Evolutionary conservation across 2,797 vertebrate species (phyloP).

Genomic region (Coccyzus lansbergi): DNA sequence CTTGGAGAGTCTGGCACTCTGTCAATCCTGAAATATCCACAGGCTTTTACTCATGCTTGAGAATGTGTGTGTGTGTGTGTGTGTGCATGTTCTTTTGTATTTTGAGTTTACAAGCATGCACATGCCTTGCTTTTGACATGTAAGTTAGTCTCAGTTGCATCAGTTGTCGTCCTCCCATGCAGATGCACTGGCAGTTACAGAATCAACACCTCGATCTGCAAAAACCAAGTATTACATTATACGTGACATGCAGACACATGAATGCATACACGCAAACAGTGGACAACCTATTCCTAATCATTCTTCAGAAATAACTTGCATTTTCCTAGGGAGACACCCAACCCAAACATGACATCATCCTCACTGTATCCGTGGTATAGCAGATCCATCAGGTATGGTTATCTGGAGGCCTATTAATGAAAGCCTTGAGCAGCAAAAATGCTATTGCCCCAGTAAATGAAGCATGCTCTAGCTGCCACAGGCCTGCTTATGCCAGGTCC

Average conservation of each 20-base stretch:
- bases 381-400: neutral
- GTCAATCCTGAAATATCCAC: slow-evolving; percentile 17
- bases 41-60: neutral
- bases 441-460: neutral
- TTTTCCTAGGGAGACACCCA: neutral
- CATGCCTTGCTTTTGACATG: neutral
- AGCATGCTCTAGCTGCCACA: neutral
- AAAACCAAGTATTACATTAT: neutral
- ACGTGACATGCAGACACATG: neutral
- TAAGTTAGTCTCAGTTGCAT: neutral
- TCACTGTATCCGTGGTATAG: neutral
- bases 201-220: neutral
- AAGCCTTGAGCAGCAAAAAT: neutral
- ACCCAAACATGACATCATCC: neutral
- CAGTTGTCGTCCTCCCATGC: neutral
- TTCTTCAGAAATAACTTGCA: neutral
- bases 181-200: neutral
- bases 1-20: neutral
- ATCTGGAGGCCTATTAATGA: neutral
- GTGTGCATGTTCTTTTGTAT: neutral
- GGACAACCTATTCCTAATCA: neutral
- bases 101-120: neutral
- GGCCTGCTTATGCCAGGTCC: neutral
- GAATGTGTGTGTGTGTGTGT: neutral
- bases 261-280: too few relatives aligned